Conservation (phyloP, 2,797 vertebrate genomes). For the Otus scops region DNA sequence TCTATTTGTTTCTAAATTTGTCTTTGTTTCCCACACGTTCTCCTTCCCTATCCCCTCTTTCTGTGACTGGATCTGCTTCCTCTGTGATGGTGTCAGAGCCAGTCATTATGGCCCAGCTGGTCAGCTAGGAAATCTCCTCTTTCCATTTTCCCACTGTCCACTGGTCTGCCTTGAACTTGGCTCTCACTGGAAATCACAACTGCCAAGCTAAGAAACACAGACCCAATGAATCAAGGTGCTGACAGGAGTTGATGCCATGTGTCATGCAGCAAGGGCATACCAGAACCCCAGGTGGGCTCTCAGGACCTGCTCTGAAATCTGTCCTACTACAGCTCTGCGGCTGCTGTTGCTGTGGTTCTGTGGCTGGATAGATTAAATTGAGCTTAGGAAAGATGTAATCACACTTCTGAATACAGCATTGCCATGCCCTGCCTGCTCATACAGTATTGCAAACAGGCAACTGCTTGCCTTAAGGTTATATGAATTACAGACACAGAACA, state of each 20-base stretch:
- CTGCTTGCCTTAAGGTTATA: background rate
- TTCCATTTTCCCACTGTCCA: background rate
- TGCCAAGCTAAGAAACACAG: background rate
- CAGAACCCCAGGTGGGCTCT: background rate
- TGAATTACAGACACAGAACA: background rate
- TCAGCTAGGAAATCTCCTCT: background rate
- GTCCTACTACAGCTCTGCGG: background rate
- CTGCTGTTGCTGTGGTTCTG: background rate
- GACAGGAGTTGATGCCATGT: accelerated
- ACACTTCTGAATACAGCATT: background rate
- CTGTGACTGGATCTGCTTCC: background rate
- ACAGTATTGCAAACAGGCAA: background rate
- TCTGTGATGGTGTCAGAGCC: background rate
- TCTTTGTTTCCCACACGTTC: background rate
- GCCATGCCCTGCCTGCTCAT: background rate
- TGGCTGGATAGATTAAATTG: background rate
- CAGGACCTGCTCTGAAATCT: background rate
- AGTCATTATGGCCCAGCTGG: background rate
- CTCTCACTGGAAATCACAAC: background rate
- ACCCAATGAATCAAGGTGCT: background rate
- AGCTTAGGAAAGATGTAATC: background rate
- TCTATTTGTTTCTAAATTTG: conserved; percentile 44
- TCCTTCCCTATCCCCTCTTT: background rate
- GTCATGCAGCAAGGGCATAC: background rate
- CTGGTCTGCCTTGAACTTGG: background rate